A percentile compares a stretch with the other conserved stretches of the same genome.
Evolutionary conservation across 1,140 invertebrate species (phyloP).

Genomic region (Cydia fagiglandana): DNA sequence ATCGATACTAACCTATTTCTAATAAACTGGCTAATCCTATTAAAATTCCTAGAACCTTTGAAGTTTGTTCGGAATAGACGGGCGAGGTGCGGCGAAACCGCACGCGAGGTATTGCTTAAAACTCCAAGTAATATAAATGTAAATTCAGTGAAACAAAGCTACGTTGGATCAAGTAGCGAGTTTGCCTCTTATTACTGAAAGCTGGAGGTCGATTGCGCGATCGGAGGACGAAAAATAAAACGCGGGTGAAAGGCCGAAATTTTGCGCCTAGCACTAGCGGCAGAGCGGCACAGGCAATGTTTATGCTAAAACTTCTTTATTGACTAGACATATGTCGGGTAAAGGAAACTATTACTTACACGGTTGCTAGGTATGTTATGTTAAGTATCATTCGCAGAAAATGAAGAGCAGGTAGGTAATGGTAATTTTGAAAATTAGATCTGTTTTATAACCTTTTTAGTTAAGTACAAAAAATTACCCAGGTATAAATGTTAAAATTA

Average conservation of each 20-base stretch:
- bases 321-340: not conserved
- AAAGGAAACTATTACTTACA: not conserved
- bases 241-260: not conserved
- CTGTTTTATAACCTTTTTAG: too few relatives aligned
- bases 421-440: too few relatives aligned
- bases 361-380: not conserved
- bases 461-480: too few relatives aligned
- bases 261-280: not conserved
- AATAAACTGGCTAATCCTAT: constrained; percentile 29
- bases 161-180: constrained; percentile 39
- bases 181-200: constrained; percentile 1
- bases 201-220: constrained; percentile 3
- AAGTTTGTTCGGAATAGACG: constrained; percentile 20
- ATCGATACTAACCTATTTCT: constrained; percentile 7
- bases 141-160: constrained; percentile 49
- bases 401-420: too few relatives aligned
- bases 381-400: too few relatives aligned
- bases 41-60: constrained; percentile 26
- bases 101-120: constrained; percentile 48
- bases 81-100: constrained; percentile 16
- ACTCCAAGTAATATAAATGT: constrained; percentile 55
- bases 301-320: not conserved
- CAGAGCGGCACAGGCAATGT: not conserved
- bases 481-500: too few relatives aligned
- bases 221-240: constrained; percentile 10